Percentiles rank a stretch among this genome's conserved stretches.
Conservation (phyloP, 2,888 invertebrate species). For the Diabrotica balteata region DNA sequence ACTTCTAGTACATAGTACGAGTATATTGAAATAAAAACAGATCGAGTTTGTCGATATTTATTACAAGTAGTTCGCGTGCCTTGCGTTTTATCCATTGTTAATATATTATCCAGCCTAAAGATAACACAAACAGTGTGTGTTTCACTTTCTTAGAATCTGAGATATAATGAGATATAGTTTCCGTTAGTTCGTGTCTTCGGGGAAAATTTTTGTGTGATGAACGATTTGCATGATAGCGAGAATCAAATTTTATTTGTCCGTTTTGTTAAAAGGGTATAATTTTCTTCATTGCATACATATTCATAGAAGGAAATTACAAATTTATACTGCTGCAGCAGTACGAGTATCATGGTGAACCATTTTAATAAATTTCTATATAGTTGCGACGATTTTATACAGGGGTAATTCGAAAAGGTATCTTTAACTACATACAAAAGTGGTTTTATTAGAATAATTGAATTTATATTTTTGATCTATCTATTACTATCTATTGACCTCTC, state of each 20-base stretch:
- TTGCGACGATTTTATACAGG: too few relatives aligned
- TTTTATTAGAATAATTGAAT: too few relatives aligned
- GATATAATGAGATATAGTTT: conserved; percentile 41
- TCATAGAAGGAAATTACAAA: conserved; percentile 37
- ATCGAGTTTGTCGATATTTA: too few relatives aligned
- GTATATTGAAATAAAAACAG: too few relatives aligned
- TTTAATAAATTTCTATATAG: not conserved
- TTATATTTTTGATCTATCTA: too few relatives aligned
- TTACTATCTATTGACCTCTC: too few relatives aligned
- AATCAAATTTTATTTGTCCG: conserved; percentile 42
- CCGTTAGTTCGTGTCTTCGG: conserved; percentile 36
- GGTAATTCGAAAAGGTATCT: too few relatives aligned
- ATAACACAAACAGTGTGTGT: conserved; percentile 36
- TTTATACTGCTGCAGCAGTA: conserved; percentile 32
- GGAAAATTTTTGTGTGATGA: conserved; percentile 41
- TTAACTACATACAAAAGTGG: too few relatives aligned
- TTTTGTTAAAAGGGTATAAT: conserved; percentile 42
- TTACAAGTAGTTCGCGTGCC: conserved; percentile 1
- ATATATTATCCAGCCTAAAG: conserved; percentile 25
- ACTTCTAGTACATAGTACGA: too few relatives aligned
- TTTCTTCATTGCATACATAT: conserved; percentile 41
- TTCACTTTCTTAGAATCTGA: conserved; percentile 43
- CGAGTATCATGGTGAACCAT: conserved; percentile 11
- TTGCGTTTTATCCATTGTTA: conserved; percentile 22
- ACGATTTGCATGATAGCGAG: conserved; percentile 38